Evolutionary conservation across 2,888 invertebrate species (phyloP).

Genomic region (Lampropteryx suffumata): DNA sequence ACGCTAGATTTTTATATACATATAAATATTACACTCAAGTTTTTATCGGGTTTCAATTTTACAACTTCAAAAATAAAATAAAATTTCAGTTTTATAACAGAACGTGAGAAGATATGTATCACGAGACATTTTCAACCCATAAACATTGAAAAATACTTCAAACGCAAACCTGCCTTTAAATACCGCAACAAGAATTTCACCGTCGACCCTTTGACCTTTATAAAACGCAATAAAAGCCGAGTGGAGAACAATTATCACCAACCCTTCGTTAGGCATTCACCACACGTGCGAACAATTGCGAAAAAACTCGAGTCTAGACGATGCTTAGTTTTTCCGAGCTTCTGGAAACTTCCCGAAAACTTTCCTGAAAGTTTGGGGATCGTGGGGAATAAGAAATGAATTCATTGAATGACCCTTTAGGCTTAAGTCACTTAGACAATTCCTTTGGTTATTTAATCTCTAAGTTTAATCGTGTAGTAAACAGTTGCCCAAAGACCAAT

Average conservation of each 20-base stretch:
- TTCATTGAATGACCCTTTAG: slow-evolving; percentile 15
- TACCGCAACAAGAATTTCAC: too few species aligned
- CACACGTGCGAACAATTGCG: slow-evolving; percentile 20
- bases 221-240: slow-evolving; percentile 14
- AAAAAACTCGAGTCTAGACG: slow-evolving; percentile 21
- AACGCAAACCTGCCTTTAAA: too few species aligned
- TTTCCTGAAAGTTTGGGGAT: slow-evolving; percentile 3
- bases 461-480: too few species aligned
- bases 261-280: slow-evolving; percentile 2
- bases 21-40: too few species aligned
- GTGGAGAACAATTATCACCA: slow-evolving; percentile 13
- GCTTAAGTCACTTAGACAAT: not conserved
- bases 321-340: slow-evolving; percentile 9
- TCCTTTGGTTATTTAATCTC: not conserved
- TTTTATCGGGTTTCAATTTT: too few species aligned
- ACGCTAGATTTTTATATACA: too few species aligned
- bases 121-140: too few species aligned
- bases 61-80: too few species aligned
- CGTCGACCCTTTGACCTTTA: not conserved
- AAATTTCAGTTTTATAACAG: too few species aligned
- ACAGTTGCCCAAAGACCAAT: too few species aligned
- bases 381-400: slow-evolving; percentile 12
- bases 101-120: too few species aligned
- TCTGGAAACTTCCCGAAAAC: slow-evolving; percentile 10
- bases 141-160: too few species aligned